phyloP scores from a whole-genome alignment of 2,888 invertebrate species.

The Scaptomyza parva region DNA sequence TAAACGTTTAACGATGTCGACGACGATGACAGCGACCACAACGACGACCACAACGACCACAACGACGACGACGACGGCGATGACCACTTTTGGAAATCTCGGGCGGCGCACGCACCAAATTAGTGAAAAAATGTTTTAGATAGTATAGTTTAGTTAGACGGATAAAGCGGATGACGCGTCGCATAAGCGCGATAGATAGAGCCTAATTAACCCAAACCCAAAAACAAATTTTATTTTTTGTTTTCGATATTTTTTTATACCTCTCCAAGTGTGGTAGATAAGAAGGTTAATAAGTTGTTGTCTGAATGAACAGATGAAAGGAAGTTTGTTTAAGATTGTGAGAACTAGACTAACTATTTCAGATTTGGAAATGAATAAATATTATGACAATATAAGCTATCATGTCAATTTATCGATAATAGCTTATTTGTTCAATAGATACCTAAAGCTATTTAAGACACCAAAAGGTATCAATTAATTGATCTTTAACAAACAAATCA shows the following conservation, averaged over 20 bases:
- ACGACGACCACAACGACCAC: slow-evolving; percentile 1
- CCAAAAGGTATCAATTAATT: no score
- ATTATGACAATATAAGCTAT: no score
- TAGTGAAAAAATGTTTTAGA: slow-evolving; percentile 53
- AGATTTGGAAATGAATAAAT: no score
- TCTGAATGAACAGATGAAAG: no score
- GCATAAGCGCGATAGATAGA: slow-evolving; percentile 7
- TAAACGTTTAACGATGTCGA: slow-evolving; percentile 26
- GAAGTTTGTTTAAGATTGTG: no score
- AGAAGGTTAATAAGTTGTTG: not conserved
- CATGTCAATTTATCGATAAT: no score
- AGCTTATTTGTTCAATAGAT: no score
- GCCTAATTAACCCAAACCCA: slow-evolving; percentile 60
- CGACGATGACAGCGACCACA: not conserved
- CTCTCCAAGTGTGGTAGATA: not conserved
- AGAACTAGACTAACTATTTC: no score
- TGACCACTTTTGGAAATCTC: slow-evolving; percentile 52
- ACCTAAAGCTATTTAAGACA: no score
- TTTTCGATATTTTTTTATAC: not conserved
- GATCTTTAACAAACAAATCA: no score
- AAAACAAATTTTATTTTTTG: no score
- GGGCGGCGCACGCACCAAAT: slow-evolving; percentile 60
- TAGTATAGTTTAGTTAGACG: slow-evolving; percentile 24
- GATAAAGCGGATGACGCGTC: slow-evolving; percentile 1
- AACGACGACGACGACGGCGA: slow-evolving; percentile 21